These are phyloP conservation scores for Epinotia bilunana DNA, from an alignment of 2,888 invertebrate genomes.

Conservation along the genomic window DNA sequence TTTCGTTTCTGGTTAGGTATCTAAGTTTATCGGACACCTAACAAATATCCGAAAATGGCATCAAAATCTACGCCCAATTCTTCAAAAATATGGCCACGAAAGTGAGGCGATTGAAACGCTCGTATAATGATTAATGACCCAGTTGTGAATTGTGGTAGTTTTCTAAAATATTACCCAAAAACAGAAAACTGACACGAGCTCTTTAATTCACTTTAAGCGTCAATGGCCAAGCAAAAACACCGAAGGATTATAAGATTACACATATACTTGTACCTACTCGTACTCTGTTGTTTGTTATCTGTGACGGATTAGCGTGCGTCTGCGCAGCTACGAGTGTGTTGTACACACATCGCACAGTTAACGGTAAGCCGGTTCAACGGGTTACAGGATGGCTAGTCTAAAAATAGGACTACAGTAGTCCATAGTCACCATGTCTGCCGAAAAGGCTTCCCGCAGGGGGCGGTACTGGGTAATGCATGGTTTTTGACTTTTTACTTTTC, in stretches of 20 bases:
- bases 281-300: slow-evolving; percentile 8
- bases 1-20: no score
- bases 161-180: not conserved
- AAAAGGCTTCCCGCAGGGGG: not conserved
- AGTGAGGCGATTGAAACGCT: no score
- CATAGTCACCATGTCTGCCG: not conserved
- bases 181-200: not conserved
- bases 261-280: not conserved
- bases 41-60: no score
- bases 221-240: not conserved
- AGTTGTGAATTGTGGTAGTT: no score
- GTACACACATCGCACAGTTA: slow-evolving; percentile 44
- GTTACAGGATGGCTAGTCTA: slow-evolving; percentile 3
- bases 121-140: no score
- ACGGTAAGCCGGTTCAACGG: slow-evolving; percentile 35
- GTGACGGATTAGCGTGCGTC: slow-evolving; percentile 52
- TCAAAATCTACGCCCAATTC: no score
- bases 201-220: not conserved
- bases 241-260: not conserved
- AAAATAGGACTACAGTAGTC: not conserved
- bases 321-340: slow-evolving; percentile 13
- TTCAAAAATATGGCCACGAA: no score
- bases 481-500: no score
- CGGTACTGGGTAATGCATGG: no score
- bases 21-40: no score